These are phyloP conservation scores for Aphelinus atriplicis DNA, from an alignment of 1,140 invertebrate genomes.

Conservation along the genomic window DNA sequence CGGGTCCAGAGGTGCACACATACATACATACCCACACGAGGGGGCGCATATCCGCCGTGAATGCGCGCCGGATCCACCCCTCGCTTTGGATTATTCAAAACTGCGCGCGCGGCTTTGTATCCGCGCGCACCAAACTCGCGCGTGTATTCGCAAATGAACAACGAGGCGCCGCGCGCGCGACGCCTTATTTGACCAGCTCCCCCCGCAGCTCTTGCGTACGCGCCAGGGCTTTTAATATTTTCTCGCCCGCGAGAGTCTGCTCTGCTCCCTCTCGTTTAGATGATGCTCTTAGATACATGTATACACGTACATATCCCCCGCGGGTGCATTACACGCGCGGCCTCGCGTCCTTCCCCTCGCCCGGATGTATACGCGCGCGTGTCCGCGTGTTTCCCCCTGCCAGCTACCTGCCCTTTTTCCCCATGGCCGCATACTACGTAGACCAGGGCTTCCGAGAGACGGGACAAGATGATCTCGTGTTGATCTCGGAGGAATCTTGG, in stretches of 20 bases:
- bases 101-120: not conserved
- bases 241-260: not conserved
- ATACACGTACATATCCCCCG: not conserved
- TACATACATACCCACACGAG: not conserved
- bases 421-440: too few relatives aligned
- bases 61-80: not conserved
- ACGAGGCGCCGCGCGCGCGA: not conserved
- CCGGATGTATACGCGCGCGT: too few relatives aligned
- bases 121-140: not conserved
- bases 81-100: constrained; percentile 17
- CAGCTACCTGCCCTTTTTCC: too few relatives aligned
- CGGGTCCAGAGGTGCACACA: too few relatives aligned
- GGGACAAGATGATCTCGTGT: too few relatives aligned
- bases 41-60: not conserved
- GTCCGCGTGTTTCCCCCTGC: too few relatives aligned
- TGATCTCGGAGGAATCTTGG: too few relatives aligned
- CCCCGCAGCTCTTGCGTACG: not conserved
- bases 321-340: not conserved
- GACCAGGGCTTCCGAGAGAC: too few relatives aligned
- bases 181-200: constrained; percentile 11
- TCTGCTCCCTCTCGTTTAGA: constrained; percentile 3
- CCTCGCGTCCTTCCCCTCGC: not conserved
- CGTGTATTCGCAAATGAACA: constrained; percentile 11
- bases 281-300: constrained; percentile 18
- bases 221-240: constrained; percentile 21